Evolutionary conservation across 2,113 vertebrate species (phyloP).

Genomic region (Tinamus guttatus): DNA sequence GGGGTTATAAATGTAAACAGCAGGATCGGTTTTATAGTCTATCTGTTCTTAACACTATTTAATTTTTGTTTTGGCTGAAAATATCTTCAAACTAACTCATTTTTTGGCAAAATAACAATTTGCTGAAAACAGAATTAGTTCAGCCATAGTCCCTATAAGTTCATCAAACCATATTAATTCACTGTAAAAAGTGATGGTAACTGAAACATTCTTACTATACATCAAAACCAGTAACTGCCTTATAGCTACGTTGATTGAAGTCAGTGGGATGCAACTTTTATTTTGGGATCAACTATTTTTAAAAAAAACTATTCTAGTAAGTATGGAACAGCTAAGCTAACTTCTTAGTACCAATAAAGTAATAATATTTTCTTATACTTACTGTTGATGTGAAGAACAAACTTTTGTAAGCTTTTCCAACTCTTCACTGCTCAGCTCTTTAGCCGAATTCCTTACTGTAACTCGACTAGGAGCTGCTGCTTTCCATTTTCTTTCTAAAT

Average conservation of each 20-base stretch:
- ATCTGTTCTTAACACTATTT: neutral
- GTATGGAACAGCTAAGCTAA: neutral
- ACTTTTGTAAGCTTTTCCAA: conserved; percentile 87
- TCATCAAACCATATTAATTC: neutral
- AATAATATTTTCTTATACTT: conserved; percentile 67
- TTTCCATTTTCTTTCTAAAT: conserved; percentile 87
- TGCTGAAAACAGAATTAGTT: neutral
- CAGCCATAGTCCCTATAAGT: neutral
- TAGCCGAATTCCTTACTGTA: conserved; percentile 64
- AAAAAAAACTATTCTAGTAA: neutral
- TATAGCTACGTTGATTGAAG: neutral
- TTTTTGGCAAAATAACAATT: neutral
- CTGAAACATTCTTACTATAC: neutral
- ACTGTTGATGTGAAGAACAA: conserved; percentile 92
- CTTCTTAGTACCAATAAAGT: neutral
- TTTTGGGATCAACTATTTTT: neutral
- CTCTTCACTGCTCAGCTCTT: conserved; percentile 79
- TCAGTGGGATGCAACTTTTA: neutral
- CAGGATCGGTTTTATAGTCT: neutral
- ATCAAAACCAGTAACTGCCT: neutral
- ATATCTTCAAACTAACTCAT: neutral
- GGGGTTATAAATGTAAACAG: neutral
- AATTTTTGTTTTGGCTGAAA: neutral
- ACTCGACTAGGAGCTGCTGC: conserved; percentile 57
- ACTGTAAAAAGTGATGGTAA: neutral